Conservation (phyloP, 2,888 invertebrate genomes). For the Mechanitis messenoides region DNA sequence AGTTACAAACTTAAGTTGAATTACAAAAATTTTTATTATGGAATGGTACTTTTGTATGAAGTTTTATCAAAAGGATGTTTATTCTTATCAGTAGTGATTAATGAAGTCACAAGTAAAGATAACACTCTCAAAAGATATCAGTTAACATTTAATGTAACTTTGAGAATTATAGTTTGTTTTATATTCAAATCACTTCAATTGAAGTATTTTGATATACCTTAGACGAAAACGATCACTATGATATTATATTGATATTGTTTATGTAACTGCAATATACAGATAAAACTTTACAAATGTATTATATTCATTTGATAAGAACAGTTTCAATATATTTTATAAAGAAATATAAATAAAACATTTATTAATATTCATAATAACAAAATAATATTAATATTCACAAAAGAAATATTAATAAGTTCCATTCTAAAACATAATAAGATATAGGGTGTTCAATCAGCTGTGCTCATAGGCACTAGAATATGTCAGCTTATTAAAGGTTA, state of each 20-base stretch:
- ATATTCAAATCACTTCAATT: slow-evolving; percentile 8
- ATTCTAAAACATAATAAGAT: neutral
- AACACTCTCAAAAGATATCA: slow-evolving; percentile 28
- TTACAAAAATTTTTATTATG: slow-evolving; percentile 2
- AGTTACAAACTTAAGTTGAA: too few relatives aligned
- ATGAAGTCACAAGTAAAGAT: slow-evolving; percentile 34
- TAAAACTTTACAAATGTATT: too few relatives aligned
- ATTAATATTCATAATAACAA: too few relatives aligned
- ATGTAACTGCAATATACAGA: too few relatives aligned
- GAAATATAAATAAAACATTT: too few relatives aligned
- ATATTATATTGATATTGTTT: too few relatives aligned
- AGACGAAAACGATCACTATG: too few relatives aligned
- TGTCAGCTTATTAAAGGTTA: slow-evolving; percentile 35
- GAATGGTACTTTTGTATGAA: slow-evolving; percentile 13
- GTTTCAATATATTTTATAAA: too few relatives aligned
- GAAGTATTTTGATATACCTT: slow-evolving; percentile 13
- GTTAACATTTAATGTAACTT: slow-evolving; percentile 25
- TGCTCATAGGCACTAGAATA: slow-evolving; percentile 27
- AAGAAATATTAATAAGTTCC: neutral
- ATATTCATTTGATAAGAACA: too few relatives aligned
- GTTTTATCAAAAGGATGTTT: slow-evolving; percentile 36
- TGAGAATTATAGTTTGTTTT: slow-evolving; percentile 27
- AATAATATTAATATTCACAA: neutral
- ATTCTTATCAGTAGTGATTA: slow-evolving; percentile 33
- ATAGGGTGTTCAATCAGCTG: slow-evolving; percentile 35